These are phyloP conservation scores for Belgica antarctica DNA, from an alignment of 2,888 invertebrate species.

Conservation along the genomic window DNA sequence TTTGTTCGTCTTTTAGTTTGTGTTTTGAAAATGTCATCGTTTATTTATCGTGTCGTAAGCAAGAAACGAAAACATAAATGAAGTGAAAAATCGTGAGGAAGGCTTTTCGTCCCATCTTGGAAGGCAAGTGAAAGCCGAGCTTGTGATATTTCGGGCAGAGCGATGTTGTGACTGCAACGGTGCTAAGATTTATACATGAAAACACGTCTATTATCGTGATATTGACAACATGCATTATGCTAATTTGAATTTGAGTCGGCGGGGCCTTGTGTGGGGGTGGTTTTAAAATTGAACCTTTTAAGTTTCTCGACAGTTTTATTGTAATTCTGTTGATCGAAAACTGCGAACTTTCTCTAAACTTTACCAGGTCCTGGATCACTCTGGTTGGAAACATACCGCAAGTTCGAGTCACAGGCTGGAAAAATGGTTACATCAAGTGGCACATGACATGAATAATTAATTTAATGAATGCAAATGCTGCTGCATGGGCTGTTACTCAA, in stretches of 20 bases:
- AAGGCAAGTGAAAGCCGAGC: background rate
- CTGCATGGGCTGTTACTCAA: constrained; percentile 18
- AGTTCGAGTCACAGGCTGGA: background rate
- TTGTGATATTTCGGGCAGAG: background rate
- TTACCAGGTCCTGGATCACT: too few relatives aligned
- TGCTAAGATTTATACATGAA: constrained; percentile 17
- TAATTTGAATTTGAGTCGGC: background rate
- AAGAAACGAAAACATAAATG: background rate
- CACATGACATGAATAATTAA: constrained; percentile 28
- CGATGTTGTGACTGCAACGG: constrained; percentile 24
- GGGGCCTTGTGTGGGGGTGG: too few relatives aligned
- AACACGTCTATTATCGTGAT: constrained; percentile 23
- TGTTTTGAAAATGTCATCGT: constrained; percentile 39
- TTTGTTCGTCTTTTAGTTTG: constrained; percentile 17
- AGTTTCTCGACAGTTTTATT: too few relatives aligned
- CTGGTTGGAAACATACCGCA: too few relatives aligned
- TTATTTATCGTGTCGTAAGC: constrained; percentile 31
- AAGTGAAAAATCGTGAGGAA: constrained; percentile 32
- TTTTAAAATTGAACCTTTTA: too few relatives aligned
- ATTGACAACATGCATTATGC: constrained; percentile 39
- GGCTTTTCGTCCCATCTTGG: background rate
- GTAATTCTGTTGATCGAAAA: too few relatives aligned
- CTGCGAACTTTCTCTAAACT: too few relatives aligned
- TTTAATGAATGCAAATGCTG: background rate
- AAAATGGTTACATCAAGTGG: background rate